Percentiles rank a stretch among this genome's conserved stretches.
Evolutionary conservation across 2,797 vertebrate species (phyloP).

Genomic region (Sardinella longiceps): DNA sequence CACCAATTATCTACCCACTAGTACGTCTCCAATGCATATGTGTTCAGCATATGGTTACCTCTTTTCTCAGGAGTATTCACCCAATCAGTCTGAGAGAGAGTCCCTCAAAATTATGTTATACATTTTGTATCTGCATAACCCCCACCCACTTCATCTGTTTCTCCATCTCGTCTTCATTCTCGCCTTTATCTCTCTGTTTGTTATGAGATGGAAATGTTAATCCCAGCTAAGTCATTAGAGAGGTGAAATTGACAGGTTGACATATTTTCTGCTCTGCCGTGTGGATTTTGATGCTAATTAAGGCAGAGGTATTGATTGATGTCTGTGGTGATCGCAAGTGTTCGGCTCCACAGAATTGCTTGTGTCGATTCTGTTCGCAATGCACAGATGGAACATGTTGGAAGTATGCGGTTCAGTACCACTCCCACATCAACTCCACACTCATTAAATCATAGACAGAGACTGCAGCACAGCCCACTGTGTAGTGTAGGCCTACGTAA

Average conservation of each 20-base stretch:
- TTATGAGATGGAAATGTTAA: constrained; percentile 50
- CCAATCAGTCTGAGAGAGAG: not conserved
- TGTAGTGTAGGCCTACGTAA: too few species aligned
- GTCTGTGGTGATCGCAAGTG: constrained; percentile 33
- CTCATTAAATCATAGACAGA: constrained; percentile 31
- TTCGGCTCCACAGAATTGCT: constrained; percentile 25
- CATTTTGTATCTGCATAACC: not conserved
- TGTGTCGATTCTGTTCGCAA: constrained; percentile 42
- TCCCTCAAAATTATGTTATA: not conserved
- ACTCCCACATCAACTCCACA: constrained; percentile 30
- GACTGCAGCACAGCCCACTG: not conserved
- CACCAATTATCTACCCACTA: constrained; percentile 40
- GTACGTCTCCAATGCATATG: constrained; percentile 21
- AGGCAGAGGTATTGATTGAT: constrained; percentile 57
- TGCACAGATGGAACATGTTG: constrained; percentile 36
- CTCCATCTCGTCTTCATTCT: not conserved
- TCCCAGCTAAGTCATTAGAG: constrained; percentile 50
- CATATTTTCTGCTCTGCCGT: constrained; percentile 52
- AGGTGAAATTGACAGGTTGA: constrained; percentile 50
- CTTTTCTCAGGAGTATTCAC: not conserved
- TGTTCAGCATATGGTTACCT: constrained; percentile 11
- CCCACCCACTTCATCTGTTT: not conserved
- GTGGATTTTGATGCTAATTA: constrained; percentile 59
- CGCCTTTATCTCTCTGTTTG: constrained; percentile 26
- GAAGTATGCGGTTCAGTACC: constrained; percentile 18